Evolutionary conservation across 2,797 vertebrate genomes (phyloP).

Genomic region (Prunella strophiata): DNA sequence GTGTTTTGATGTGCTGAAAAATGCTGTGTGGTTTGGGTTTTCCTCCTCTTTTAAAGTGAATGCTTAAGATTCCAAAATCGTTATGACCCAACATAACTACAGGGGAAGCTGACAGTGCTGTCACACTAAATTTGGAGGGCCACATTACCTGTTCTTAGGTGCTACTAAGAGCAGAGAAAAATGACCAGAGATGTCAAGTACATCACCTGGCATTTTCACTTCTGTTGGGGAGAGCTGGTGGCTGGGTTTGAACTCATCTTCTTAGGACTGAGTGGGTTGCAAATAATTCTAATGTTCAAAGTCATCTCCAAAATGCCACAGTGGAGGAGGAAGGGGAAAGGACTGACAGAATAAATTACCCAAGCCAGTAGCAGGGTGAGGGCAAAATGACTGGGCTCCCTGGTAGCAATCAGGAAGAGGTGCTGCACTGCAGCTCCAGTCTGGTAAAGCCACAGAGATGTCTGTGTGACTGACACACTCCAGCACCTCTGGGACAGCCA

Average conservation of each 20-base stretch:
- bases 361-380: neutral
- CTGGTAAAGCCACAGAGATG: neutral
- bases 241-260: neutral
- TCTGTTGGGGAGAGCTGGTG: neutral
- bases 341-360: neutral
- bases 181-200: neutral
- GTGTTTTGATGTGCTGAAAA: neutral
- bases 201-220: neutral
- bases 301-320: neutral
- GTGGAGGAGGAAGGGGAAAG: neutral
- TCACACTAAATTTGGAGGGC: neutral
- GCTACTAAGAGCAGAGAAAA: neutral
- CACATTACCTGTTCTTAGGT: neutral
- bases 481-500: neutral
- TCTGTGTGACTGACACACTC: neutral
- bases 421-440: neutral
- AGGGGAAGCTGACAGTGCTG: neutral
- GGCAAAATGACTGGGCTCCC: neutral
- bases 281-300: neutral
- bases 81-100: neutral
- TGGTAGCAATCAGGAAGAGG: neutral
- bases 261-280: neutral
- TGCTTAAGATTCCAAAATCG: neutral
- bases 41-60: neutral
- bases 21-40: neutral